These are phyloP conservation scores for Nothoprocta perdicaria DNA, from an alignment of 2,113 vertebrate genomes.

Conservation along the genomic window DNA sequence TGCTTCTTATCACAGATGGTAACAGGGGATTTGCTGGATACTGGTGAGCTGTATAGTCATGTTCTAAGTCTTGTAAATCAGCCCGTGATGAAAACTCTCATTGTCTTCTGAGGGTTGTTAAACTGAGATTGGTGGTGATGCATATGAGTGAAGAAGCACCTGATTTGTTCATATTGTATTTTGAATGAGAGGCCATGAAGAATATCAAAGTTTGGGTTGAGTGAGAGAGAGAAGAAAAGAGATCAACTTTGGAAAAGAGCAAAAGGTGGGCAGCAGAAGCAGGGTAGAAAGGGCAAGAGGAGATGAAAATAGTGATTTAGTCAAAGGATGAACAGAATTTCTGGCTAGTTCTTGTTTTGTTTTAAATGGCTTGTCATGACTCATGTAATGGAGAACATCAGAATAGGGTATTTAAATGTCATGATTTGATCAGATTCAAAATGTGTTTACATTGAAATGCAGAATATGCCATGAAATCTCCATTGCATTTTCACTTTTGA, in stretches of 20 bases:
- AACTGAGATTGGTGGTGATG: slow-evolving; percentile 20
- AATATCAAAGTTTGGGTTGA: slow-evolving; percentile 1
- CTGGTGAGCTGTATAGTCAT: slow-evolving; percentile 59
- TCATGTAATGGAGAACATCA: background rate
- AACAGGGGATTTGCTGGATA: slow-evolving; percentile 23
- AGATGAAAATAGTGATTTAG: slow-evolving; percentile 44
- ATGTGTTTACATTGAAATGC: background rate
- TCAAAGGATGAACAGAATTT: slow-evolving; percentile 26
- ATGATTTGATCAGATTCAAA: background rate
- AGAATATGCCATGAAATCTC: background rate
- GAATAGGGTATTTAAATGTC: background rate
- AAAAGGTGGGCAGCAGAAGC: slow-evolving; percentile 20
- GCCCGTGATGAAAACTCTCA: slow-evolving; percentile 30
- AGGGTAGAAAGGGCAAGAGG: slow-evolving; percentile 13
- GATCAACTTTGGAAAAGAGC: background rate
- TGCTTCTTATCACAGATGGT: slow-evolving; percentile 38
- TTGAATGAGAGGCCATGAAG: background rate
- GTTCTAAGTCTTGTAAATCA: slow-evolving; percentile 51
- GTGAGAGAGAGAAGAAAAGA: background rate
- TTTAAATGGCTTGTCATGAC: background rate
- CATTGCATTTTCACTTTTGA: background rate
- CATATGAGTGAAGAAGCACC: background rate
- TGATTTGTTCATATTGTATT: slow-evolving; percentile 9
- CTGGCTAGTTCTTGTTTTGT: slow-evolving; percentile 10
- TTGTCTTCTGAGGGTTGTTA: slow-evolving; percentile 12